Evolutionary conservation across 2,888 invertebrate species (phyloP), one percentile per base, ranked within the genome.

Genomic region (Drosophila mimica): DNA sequence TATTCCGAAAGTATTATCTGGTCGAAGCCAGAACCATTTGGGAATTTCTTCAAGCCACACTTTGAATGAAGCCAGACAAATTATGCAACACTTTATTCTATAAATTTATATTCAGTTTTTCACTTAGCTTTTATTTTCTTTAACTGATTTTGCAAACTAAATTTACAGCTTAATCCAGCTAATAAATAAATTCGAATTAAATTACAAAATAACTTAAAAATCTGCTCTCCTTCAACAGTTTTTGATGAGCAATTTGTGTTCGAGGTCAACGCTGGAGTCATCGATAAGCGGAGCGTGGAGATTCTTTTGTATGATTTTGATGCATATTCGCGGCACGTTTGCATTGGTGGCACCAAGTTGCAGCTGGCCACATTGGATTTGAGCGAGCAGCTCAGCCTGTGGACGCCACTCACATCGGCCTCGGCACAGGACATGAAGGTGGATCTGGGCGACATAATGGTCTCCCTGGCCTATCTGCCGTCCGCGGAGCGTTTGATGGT

Each of bases 401-500:
- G 95, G 94, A 95, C 94, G 75, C 94, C 94, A 3, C 89, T 95
- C 31, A 93, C 94, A 1, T 94, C 94, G 1, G 94, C 94, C 74
- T 92, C 94, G 15, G 94, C 94, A 48, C 76, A 93, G 91, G 93
- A 93, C 59, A 90, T 92, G 71, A 97, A 97, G 93, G 96, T 97
- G 68, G 96, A 98, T 90, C 94, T 98, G 33, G 98, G 98, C 0
- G 98, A 99, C 93, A 93, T 99, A 90, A 97, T 98, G 97, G 93
- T 99, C 60, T 98, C 98, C 0, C 94, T 99, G 61, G 97, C 98
- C 87, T 99, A 98, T 93, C 94, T 98, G 43, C 98, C 98, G 17
- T 97, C 97, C 30, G 98, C 98, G 31, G 98, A 98, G 20, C 95
- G 98, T 33, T 94, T 99, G 28, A 98, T 98, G 0, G 95, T 98